Evolutionary conservation across 1,140 invertebrate species (phyloP).

Genomic region (Leptoteleia sp.): DNA sequence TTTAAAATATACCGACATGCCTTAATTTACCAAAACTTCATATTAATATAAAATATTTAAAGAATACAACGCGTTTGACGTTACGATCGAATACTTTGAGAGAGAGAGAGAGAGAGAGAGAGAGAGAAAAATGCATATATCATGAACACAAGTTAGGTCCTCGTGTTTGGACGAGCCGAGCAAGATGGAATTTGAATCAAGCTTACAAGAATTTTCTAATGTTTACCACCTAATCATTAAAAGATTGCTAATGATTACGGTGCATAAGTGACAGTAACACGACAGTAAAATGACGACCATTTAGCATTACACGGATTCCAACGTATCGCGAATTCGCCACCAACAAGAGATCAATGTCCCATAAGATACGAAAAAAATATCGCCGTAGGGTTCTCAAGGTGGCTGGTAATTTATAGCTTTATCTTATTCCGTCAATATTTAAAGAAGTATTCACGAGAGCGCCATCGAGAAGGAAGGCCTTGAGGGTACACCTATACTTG

Average conservation of each 20-base stretch:
- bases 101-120: too few species aligned
- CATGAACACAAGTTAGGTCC: too few species aligned
- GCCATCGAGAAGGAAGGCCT: slow-evolving; percentile 56
- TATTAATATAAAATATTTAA: too few species aligned
- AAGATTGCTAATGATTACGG: slow-evolving; percentile 1
- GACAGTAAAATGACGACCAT: too few species aligned
- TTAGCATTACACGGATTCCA: slow-evolving; percentile 32
- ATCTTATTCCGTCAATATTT: slow-evolving; percentile 77
- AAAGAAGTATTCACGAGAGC: slow-evolving; percentile 69
- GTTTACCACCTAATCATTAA: neutral
- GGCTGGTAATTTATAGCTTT: slow-evolving; percentile 76
- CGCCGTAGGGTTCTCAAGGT: slow-evolving; percentile 67
- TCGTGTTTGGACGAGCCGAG: too few species aligned
- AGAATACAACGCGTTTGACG: too few species aligned
- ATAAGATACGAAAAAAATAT: slow-evolving; percentile 60
- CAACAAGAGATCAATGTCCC: slow-evolving; percentile 69
- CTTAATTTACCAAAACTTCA: too few species aligned
- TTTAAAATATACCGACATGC: too few species aligned
- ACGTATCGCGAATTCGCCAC: slow-evolving; percentile 25
- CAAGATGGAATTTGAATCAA: too few species aligned
- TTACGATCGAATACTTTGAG: too few species aligned
- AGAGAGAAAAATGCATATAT: too few species aligned
- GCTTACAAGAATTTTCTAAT: slow-evolving; percentile 9
- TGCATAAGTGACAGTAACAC: slow-evolving; percentile 14
- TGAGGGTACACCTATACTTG: slow-evolving; percentile 56